These are phyloP conservation scores for Conops quadrifasciatus DNA, from an alignment of 2,888 invertebrate genomes.

Conservation along the genomic window DNA sequence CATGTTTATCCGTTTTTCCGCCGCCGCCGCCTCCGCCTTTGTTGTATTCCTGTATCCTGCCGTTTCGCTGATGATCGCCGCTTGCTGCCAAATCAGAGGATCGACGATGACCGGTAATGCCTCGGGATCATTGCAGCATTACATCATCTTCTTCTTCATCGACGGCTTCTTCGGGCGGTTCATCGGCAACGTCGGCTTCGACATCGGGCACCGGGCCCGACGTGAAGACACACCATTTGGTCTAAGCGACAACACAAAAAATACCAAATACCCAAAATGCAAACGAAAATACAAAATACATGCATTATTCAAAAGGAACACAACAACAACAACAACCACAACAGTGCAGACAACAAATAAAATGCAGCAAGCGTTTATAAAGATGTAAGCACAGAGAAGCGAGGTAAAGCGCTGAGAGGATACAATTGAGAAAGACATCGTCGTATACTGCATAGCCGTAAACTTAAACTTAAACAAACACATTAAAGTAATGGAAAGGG, in stretches of 20 bases:
- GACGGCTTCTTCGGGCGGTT: slow-evolving; percentile 56
- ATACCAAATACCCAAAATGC: neutral
- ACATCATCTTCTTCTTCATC: slow-evolving; percentile 57
- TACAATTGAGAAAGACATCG: slow-evolving; percentile 46
- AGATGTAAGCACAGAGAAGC: slow-evolving; percentile 16
- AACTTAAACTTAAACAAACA: slow-evolving; percentile 31
- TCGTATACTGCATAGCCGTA: slow-evolving; percentile 41
- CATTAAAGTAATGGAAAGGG: slow-evolving; percentile 42
- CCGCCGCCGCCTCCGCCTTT: neutral
- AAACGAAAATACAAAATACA: slow-evolving; percentile 10
- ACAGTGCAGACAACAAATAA: slow-evolving; percentile 36
- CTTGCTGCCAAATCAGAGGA: slow-evolving; percentile 61
- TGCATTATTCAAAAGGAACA: slow-evolving; percentile 11
- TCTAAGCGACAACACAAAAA: slow-evolving; percentile 38
- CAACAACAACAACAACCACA: slow-evolving; percentile 19
- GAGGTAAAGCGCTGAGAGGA: slow-evolving; percentile 41
- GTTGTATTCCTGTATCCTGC: neutral
- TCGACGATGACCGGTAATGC: slow-evolving; percentile 65
- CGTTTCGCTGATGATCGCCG: too few relatives aligned
- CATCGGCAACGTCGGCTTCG: slow-evolving; percentile 48
- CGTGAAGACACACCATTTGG: slow-evolving; percentile 47
- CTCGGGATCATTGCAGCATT: slow-evolving; percentile 57
- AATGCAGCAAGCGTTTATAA: slow-evolving; percentile 6
- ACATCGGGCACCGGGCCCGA: slow-evolving; percentile 45
- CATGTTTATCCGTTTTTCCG: slow-evolving; percentile 14